Evolutionary conservation across 2,113 vertebrate genomes (phyloP).

Genomic region (Strigops habroptila): DNA sequence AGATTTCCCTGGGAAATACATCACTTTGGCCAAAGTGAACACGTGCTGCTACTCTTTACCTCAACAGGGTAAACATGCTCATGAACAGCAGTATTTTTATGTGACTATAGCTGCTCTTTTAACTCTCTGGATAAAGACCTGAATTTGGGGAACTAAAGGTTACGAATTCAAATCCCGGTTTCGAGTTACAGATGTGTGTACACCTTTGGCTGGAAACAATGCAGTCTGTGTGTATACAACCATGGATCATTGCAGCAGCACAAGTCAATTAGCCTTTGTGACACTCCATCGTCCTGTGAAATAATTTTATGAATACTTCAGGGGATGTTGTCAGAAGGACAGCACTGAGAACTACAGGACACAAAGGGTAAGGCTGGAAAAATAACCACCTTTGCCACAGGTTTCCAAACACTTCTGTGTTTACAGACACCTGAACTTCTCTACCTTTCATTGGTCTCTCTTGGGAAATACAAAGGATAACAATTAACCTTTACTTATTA

Average conservation of each 20-base stretch:
- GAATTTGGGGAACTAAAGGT: slow-evolving; percentile 1
- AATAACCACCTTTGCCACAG: slow-evolving; percentile 23
- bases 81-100: background rate
- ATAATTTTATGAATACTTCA: slow-evolving; percentile 48
- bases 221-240: background rate
- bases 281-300: background rate
- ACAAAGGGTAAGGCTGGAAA: background rate
- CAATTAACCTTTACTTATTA: slow-evolving; percentile 40
- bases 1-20: background rate
- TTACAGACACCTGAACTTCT: background rate
- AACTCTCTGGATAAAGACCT: background rate
- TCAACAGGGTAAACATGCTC: background rate
- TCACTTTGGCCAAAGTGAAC: background rate
- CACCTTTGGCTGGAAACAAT: slow-evolving; percentile 9
- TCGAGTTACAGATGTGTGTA: background rate
- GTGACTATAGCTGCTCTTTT: background rate
- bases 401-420: background rate
- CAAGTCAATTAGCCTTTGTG: slow-evolving; percentile 62
- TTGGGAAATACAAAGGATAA: background rate
- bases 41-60: background rate
- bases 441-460: background rate
- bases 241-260: slow-evolving; percentile 23
- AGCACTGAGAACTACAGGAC: background rate
- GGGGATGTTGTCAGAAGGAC: background rate
- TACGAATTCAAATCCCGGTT: slow-evolving; percentile 28